Conservation (phyloP, 2,888 invertebrate species). For the Molanna angustata region DNA sequence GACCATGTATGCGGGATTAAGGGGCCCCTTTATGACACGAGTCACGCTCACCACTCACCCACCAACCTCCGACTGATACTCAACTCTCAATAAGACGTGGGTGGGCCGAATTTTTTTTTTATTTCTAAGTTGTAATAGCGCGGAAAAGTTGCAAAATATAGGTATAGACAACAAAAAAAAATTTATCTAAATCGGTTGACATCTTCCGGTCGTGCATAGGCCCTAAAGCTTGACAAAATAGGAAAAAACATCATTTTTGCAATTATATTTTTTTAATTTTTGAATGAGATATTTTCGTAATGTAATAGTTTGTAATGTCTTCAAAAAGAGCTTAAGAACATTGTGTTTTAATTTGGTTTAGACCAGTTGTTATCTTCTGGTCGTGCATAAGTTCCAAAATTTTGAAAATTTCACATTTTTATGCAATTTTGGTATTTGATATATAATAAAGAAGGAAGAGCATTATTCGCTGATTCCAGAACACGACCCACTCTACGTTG, state of each 20-base stretch:
- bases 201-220: too few relatives aligned
- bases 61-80: too few relatives aligned
- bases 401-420: neutral
- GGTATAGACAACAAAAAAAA: neutral
- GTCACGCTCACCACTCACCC: too few relatives aligned
- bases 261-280: neutral
- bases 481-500: too few relatives aligned
- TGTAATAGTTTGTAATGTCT: too few relatives aligned
- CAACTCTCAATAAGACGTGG: too few relatives aligned
- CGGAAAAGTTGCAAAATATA: neutral
- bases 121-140: neutral
- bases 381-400: neutral
- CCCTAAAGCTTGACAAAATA: too few relatives aligned
- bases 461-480: too few relatives aligned
- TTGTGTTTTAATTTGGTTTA: neutral
- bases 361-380: neutral
- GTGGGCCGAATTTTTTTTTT: neutral
- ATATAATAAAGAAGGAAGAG: neutral
- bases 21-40: too few relatives aligned
- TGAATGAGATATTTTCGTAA: neutral
- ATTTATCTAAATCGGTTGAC: neutral
- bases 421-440: neutral
- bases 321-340: neutral
- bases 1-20: too few relatives aligned
- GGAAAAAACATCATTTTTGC: neutral